A percentile compares a stretch with the other conserved stretches of the same genome.
phyloP scores from a whole-genome alignment of 2,113 vertebrate species.

The Cyphomyrus plagiostoma region DNA sequence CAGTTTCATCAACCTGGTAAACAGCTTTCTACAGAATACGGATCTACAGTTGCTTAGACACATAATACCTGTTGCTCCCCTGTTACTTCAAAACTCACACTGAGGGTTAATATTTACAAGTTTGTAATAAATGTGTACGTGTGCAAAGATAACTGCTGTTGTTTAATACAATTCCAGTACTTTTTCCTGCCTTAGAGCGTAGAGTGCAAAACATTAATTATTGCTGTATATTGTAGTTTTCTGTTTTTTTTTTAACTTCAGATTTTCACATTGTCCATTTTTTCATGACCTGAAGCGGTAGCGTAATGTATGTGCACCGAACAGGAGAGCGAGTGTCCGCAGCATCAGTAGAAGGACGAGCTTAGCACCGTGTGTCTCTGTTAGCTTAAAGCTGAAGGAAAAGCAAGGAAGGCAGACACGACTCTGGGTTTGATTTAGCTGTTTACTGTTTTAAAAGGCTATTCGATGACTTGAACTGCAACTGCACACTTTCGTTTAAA shows the following conservation, averaged over 20 bases:
- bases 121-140: not conserved
- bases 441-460: not conserved
- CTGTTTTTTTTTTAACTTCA: not conserved
- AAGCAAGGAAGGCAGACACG: not conserved
- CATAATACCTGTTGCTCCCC: not conserved
- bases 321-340: not conserved
- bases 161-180: not conserved
- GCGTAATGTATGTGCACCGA: not conserved
- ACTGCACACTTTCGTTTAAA: too few species aligned
- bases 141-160: not conserved
- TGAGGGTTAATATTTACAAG: not conserved
- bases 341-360: not conserved
- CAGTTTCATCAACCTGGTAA: not conserved
- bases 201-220: not conserved
- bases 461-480: not conserved
- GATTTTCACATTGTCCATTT: not conserved
- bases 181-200: not conserved
- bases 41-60: not conserved
- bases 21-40: not conserved
- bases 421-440: not conserved
- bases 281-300: not conserved
- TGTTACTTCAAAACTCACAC: not conserved
- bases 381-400: not conserved
- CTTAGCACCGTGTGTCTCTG: not conserved
- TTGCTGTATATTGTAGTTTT: not conserved